Percentiles rank a stretch among this genome's conserved stretches.
Conservation (phyloP, 1,140 invertebrate genomes). For the Dreissena polymorpha region DNA sequence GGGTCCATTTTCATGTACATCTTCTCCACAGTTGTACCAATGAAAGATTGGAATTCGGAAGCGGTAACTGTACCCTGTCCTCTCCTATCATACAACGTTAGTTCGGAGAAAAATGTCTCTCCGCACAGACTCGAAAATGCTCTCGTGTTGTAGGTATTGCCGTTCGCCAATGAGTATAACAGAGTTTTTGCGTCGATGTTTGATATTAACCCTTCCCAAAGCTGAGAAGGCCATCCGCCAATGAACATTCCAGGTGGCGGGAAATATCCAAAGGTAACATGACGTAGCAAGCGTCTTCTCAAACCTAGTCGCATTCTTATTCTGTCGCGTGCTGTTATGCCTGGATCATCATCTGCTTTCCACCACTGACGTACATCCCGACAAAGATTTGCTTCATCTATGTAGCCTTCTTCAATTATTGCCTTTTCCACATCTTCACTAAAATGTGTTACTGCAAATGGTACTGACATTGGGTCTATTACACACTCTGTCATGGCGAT, state of each 20-base stretch:
- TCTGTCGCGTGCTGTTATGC: neutral
- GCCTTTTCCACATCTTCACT: constrained; percentile 1
- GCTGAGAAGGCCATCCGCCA: constrained; percentile 34
- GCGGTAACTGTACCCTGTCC: neutral
- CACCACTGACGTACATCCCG: constrained; percentile 14
- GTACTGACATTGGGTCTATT: constrained; percentile 29
- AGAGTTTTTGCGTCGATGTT: too few relatives aligned
- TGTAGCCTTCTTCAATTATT: constrained; percentile 20
- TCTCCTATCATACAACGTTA: neutral
- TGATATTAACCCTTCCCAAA: too few relatives aligned
- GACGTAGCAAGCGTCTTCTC: neutral
- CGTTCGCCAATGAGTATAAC: too few relatives aligned
- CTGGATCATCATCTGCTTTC: constrained; percentile 3
- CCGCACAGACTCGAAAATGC: neutral
- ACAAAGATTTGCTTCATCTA: neutral
- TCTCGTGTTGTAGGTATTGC: too few relatives aligned
- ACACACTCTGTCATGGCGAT: constrained; percentile 18
- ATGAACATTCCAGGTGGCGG: constrained; percentile 31
- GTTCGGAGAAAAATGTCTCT: neutral
- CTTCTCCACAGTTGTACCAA: neutral
- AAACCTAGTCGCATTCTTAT: neutral
- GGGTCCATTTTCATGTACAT: neutral
- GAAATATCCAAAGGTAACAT: constrained; percentile 4
- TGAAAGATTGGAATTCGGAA: neutral
- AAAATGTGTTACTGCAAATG: too few relatives aligned